A percentile compares a stretch with the other conserved stretches of the same genome.
These are phyloP conservation scores for Micrasema longulum DNA, from an alignment of 1,140 invertebrate species.

Conservation along the genomic window DNA sequence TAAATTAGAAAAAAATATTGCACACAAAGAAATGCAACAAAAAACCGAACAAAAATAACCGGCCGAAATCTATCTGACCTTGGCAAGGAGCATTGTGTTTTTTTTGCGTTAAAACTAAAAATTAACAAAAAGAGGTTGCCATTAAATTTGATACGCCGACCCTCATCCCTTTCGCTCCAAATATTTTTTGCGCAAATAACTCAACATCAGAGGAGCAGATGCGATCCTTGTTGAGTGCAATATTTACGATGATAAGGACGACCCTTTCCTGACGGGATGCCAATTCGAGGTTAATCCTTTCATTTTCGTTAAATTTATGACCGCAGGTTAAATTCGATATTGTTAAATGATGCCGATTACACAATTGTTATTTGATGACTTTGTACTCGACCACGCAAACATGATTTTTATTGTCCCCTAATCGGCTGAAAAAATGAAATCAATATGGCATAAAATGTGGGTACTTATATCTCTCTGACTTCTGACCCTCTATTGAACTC, in stretches of 20 bases:
- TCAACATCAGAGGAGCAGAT: conserved; percentile 42
- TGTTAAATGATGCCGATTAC: conserved; percentile 26
- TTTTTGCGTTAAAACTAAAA: conserved; percentile 34
- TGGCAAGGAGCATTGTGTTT: conserved; percentile 28
- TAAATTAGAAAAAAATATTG: conserved; percentile 38
- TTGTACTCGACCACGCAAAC: conserved; percentile 9
- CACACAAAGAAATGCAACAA: conserved; percentile 37
- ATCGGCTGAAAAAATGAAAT: too few relatives aligned
- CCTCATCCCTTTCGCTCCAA: conserved; percentile 52
- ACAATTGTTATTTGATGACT: conserved; percentile 5
- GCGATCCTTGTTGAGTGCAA: conserved; percentile 40
- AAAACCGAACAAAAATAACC: conserved; percentile 44
- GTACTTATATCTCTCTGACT: too few relatives aligned
- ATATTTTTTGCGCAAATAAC: conserved; percentile 40
- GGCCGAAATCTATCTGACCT: conserved; percentile 50
- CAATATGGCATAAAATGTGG: too few relatives aligned
- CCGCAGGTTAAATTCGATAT: conserved; percentile 38
- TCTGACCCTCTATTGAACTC: too few relatives aligned
- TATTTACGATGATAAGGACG: conserved; percentile 35
- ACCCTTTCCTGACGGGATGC: conserved; percentile 20
- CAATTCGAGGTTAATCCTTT: conserved; percentile 41
- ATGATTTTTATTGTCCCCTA: too few relatives aligned
- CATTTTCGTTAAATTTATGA: conserved; percentile 40
- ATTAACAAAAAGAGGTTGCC: conserved; percentile 44
- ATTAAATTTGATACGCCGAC: conserved; percentile 52